A percentile compares a stretch with the other conserved stretches of the same genome.
Evolutionary conservation across 2,888 invertebrate species (phyloP).

Genomic region (Philereme transversata): DNA sequence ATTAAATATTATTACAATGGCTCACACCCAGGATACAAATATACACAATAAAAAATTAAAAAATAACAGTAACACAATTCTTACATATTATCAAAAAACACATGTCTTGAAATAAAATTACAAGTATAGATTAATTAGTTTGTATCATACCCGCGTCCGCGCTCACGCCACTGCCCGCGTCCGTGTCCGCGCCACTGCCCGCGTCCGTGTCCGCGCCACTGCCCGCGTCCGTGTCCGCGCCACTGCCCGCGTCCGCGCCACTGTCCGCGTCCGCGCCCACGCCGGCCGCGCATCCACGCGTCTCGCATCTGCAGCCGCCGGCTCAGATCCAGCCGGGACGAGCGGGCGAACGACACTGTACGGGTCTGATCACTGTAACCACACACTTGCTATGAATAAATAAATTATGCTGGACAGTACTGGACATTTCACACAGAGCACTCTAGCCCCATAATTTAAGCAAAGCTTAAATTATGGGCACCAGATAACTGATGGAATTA

Average conservation of each 20-base stretch:
- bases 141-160: slow-evolving; percentile 10
- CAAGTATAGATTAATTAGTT: too few relatives aligned
- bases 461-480: too few relatives aligned
- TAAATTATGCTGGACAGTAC: too few relatives aligned
- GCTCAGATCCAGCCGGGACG: slow-evolving; percentile 16
- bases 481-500: too few relatives aligned
- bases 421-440: too few relatives aligned
- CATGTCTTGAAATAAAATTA: too few relatives aligned
- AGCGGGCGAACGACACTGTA: slow-evolving; percentile 44
- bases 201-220: slow-evolving; percentile 20
- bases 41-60: too few relatives aligned
- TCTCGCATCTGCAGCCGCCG: slow-evolving; percentile 47
- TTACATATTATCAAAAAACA: too few relatives aligned
- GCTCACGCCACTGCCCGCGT: slow-evolving; percentile 24
- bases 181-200: slow-evolving; percentile 24
- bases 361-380: slow-evolving; percentile 43
- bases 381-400: neutral
- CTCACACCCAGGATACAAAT: too few relatives aligned
- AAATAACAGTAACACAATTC: too few relatives aligned
- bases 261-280: slow-evolving; percentile 23
- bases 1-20: too few relatives aligned
- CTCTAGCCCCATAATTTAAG: too few relatives aligned
- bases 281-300: slow-evolving; percentile 23
- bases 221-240: slow-evolving; percentile 20
- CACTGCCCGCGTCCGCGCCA: slow-evolving; percentile 26